Base-by-base conservation (phyloP, 2,888 invertebrate species). In the Philereme transversata region DNA sequence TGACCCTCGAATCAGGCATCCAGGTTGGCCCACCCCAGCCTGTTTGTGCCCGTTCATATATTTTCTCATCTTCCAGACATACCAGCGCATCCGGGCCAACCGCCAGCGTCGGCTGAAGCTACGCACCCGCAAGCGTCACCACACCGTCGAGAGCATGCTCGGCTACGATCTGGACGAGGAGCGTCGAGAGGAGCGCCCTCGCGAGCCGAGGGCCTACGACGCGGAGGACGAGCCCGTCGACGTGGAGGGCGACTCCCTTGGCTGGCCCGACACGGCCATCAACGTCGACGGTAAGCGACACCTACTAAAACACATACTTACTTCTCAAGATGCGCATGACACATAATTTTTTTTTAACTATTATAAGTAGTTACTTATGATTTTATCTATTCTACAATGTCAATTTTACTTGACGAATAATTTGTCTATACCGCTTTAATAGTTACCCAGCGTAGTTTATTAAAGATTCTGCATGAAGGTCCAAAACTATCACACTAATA, bases 81-180 rank as follows among this genome's bases (percentile, higher is more conserved):
- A 91, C 69, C 93, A 93, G 67, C 87, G 93, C 43, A 92, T 93
- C 64, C 88, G 92, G 34, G 93, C 93, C 0, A 93, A 93, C 73
- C 88, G 93, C 0, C 93, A 93, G 75, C 87, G 93, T 3, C 87
- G 93, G 4, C 73, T 93, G 56, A 92, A 92, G 75, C 76, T 92
- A 74, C 91, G 92, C 66, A 92, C 92, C 0, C 90, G 93, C 74
- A 93, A 93, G 71, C 92, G 93, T 0, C 93, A 93, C 75, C 92
- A 93, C 77, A 92, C 92, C 0, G 92, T 92, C n/a, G 93, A 93
- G 79, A 92, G 92, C 75, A 90, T 92, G 89, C 80, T 92, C 50
- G 93, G 92, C n/a, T 92, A 90, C 71, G 91, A 91, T 69, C 75
- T 90, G 50, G 92, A 92, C 4, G 90, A 88, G 65, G 88, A 89